Conservation (phyloP, 2,888 invertebrate species). For the Beris chalybata region DNA sequence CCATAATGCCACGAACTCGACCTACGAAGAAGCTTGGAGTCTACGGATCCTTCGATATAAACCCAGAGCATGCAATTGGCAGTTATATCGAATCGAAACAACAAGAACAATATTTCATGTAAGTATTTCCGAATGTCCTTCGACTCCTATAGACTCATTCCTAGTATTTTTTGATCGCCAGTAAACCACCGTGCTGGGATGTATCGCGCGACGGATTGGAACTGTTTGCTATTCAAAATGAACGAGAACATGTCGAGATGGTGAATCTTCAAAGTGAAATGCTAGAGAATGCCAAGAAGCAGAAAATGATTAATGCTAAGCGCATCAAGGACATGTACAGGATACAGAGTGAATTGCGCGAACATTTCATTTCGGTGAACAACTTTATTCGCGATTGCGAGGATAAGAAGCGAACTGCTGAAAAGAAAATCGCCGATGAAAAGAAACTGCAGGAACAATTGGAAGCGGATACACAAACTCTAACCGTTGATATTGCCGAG, state of each 20-base stretch:
- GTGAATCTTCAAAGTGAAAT: slow-evolving; percentile 48
- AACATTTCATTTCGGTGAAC: slow-evolving; percentile 52
- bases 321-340: slow-evolving; percentile 49
- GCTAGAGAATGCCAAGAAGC: slow-evolving; percentile 47
- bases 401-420: slow-evolving; percentile 49
- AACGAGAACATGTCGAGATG: slow-evolving; percentile 50
- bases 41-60: slow-evolving; percentile 51
- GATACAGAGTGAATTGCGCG: slow-evolving; percentile 47
- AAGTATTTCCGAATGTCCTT: slow-evolving; percentile 35
- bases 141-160: background rate
- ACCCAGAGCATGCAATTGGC: slow-evolving; percentile 50
- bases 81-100: slow-evolving; percentile 51
- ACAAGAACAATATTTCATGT: slow-evolving; percentile 51
- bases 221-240: slow-evolving; percentile 50
- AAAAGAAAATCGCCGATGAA: slow-evolving; percentile 48
- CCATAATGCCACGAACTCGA: slow-evolving; percentile 50
- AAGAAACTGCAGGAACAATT: slow-evolving; percentile 46
- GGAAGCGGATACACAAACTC: slow-evolving; percentile 44
- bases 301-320: slow-evolving; percentile 46
- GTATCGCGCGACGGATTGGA: slow-evolving; percentile 52
- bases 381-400: slow-evolving; percentile 53
- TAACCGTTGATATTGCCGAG: slow-evolving; percentile 42
- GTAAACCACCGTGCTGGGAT: slow-evolving; percentile 55
- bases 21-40: slow-evolving; percentile 53
- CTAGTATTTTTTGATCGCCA: slow-evolving; percentile 32